Conservation (phyloP, 2,113 vertebrate genomes). For the Strix aluco region DNA sequence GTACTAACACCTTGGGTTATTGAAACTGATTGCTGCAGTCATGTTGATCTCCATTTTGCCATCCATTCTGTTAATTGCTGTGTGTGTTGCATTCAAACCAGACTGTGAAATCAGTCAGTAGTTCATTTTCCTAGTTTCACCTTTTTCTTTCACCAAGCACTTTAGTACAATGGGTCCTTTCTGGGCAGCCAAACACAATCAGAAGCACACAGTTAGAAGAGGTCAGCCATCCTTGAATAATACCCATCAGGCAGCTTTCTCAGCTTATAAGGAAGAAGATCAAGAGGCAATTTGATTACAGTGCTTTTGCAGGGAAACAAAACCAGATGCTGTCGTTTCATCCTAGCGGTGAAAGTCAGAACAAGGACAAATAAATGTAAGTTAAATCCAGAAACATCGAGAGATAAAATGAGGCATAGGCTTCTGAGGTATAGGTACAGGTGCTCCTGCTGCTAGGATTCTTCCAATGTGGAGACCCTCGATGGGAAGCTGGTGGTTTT, state of each 20-base stretch:
- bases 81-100: conserved; percentile 2
- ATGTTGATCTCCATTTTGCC: not conserved
- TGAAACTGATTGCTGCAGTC: not conserved
- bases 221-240: conserved; percentile 54
- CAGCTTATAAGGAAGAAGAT: conserved; percentile 41
- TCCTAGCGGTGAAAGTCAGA: conserved; percentile 29
- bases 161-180: conserved; percentile 29
- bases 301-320: conserved; percentile 40
- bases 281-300: conserved; percentile 46
- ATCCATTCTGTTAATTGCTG: not conserved
- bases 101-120: not conserved
- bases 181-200: conserved; percentile 38
- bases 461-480: not conserved
- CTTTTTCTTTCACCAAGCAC: not conserved
- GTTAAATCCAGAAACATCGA: not conserved
- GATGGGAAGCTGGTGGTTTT: not conserved
- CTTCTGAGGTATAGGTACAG: not conserved
- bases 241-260: conserved; percentile 51
- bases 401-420: not conserved
- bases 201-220: conserved; percentile 25
- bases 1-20: not conserved
- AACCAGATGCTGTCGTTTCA: conserved; percentile 32
- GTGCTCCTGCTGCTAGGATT: not conserved
- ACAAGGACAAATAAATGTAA: conserved; percentile 41
- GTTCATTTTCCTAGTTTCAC: conserved; percentile 25